Evolutionary conservation across 2,797 vertebrate species (phyloP), one percentile per base, ranked within the genome.

Genomic region (Vireo griseus): DNA sequence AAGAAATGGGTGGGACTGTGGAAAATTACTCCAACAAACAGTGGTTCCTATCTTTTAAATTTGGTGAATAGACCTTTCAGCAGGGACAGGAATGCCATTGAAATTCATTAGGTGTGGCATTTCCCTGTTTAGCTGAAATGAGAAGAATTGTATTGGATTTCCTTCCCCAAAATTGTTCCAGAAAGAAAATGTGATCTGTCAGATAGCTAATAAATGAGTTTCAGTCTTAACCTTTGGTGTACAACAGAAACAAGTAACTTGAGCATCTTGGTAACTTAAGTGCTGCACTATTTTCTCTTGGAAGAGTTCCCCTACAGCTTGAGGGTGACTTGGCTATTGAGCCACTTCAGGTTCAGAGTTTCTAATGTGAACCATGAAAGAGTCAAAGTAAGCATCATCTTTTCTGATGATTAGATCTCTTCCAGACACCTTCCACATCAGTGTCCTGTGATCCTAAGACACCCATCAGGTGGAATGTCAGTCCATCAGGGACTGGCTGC

Each of bases 111-210:
- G 93, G 92, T 6, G 86, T 95, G 93, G 88, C 77, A 79, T 92
- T 96, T 96, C 90, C 92, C 74, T 76, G 51, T 73, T 86, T 71
- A 92, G 66, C 80, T 90, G 86, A 88, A 88, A 82, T 82, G 12
- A 84, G 73, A 82, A 90, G 82, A 88, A 78, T 93, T 86, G 67
- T 88, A 87, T 88, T 88, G n/a, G 63, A 92, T 95, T 95, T 95
- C 93, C 90, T 92, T 92, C 88, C 88, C 83, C 0, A 0, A 84
- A 90, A 58, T 61, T 86, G 55, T 92, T 95, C 69, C 88, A 88
- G 69, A 90, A 88, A 95, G 72, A 71, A 92, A 88, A 88, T 80
- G 59, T 29, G 74, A 95, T 94, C 68, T 92, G 21, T 66, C 66
- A 95, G 92, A 86, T 86, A 95, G 48, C 37, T 88, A 86, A 90